Evolutionary conservation across 1,140 invertebrate genomes (phyloP).

Genomic region (Pristionchus pacificus): DNA sequence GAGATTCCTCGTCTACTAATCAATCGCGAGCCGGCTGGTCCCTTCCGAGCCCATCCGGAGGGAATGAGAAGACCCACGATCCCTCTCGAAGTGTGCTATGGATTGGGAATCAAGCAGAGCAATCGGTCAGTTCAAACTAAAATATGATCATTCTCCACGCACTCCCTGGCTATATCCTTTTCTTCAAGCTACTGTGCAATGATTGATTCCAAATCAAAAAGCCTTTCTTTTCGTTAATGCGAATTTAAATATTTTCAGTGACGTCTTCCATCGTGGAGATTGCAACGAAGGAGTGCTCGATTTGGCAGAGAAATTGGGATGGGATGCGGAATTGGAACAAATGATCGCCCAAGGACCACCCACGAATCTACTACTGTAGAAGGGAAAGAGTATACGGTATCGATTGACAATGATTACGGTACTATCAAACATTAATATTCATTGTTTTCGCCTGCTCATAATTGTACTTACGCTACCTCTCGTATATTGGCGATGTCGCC

Average conservation of each 20-base stretch:
- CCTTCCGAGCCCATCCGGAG: constrained; percentile 43
- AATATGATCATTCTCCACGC: no score
- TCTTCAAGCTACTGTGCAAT: not conserved
- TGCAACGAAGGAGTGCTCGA: constrained; percentile 79
- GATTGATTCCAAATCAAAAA: not conserved
- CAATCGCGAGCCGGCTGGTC: constrained; percentile 74
- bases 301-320: constrained; percentile 77
- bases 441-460: no score
- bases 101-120: constrained; percentile 64
- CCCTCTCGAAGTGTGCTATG: constrained; percentile 54
- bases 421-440: no score
- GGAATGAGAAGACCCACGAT: no score
- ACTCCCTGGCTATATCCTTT: no score
- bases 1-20: constrained; percentile 76
- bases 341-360: constrained; percentile 15
- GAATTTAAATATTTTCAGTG: constrained; percentile 61
- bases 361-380: not conserved
- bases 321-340: constrained; percentile 61
- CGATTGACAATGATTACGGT: no score
- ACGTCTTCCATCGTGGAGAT: constrained; percentile 80
- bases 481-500: no score
- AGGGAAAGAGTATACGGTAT: no score
- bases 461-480: no score
- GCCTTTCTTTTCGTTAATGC: constrained; percentile 8
- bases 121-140: constrained; percentile 47